Conservation (phyloP, 1,140 invertebrate species). For the Zelostemma sp. region DNA sequence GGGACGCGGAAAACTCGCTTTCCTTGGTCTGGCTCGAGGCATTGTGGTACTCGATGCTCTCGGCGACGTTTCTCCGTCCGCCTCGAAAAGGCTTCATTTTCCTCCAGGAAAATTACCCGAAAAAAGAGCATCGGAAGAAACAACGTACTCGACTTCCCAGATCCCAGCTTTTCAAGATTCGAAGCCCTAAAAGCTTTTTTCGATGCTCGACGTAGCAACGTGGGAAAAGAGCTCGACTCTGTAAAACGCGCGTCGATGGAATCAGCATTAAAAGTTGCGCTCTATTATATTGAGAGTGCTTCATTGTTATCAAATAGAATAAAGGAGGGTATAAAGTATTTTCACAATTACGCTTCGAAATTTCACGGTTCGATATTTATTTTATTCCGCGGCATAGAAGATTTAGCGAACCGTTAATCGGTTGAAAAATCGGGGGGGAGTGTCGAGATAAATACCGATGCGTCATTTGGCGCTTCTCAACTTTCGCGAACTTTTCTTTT, state of each 20-base stretch:
- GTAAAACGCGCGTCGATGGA: conserved; percentile 32
- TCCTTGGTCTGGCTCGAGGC: conserved; percentile 73
- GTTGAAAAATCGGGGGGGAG: background rate
- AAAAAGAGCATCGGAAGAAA: background rate
- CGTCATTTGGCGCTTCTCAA: too few relatives aligned
- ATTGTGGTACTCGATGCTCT: conserved; percentile 73
- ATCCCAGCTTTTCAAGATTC: conserved; percentile 11
- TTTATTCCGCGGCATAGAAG: background rate
- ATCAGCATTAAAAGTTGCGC: conserved; percentile 34
- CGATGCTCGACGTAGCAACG: conserved; percentile 16
- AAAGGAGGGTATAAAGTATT: conserved; percentile 33
- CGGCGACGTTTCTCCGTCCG: conserved; percentile 73
- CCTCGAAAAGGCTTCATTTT: conserved; percentile 52
- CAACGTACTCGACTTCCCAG: conserved; percentile 1
- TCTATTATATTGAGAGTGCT: conserved; percentile 26
- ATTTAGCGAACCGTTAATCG: background rate
- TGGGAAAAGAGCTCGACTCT: conserved; percentile 23
- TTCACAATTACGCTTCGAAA: conserved; percentile 22
- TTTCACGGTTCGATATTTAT: background rate
- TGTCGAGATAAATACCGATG: too few relatives aligned
- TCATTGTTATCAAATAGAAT: conserved; percentile 32
- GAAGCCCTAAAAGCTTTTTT: conserved; percentile 27
- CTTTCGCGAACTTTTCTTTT: background rate
- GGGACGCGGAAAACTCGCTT: conserved; percentile 10
- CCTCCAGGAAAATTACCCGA: conserved; percentile 19